Percentiles rank a stretch among this genome's conserved stretches.
These are phyloP conservation scores for Ischnura elegans DNA, from an alignment of 2,888 invertebrate species.

Conservation along the genomic window DNA sequence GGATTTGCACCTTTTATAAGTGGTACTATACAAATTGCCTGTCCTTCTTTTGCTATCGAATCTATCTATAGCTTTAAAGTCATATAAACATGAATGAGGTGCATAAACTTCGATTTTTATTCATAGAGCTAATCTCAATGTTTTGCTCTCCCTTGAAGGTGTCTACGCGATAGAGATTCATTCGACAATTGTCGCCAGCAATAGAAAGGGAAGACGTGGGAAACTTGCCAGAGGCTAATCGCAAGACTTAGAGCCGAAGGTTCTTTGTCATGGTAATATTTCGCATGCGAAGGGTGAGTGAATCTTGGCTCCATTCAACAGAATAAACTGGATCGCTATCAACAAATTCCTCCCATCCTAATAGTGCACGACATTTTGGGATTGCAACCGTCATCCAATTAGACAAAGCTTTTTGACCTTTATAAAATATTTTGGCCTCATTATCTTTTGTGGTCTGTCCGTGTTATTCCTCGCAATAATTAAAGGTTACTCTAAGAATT, in stretches of 20 bases:
- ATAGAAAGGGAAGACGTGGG: background rate
- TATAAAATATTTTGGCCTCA: background rate
- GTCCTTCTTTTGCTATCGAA: too few species aligned
- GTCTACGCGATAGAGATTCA: too few species aligned
- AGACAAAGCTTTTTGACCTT: background rate
- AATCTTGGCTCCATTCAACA: background rate
- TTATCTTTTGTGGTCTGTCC: too few species aligned
- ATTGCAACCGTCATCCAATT: background rate
- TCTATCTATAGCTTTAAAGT: too few species aligned
- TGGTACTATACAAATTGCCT: too few species aligned
- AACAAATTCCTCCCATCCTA: background rate
- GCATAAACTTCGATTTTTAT: too few species aligned
- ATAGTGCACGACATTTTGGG: background rate
- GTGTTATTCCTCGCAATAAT: too few species aligned
- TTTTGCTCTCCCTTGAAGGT: too few species aligned
- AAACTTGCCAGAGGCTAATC: background rate
- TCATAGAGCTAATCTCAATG: too few species aligned
- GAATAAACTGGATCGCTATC: background rate
- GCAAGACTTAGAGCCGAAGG: background rate
- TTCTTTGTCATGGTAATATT: background rate
- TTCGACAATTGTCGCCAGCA: background rate
- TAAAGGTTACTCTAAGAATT: too few species aligned
- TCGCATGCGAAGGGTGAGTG: background rate
- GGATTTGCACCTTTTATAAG: too few species aligned
- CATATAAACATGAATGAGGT: too few species aligned